Evolutionary conservation across 2,113 vertebrate genomes (phyloP), one percentile per base, ranked within the genome.

Genomic region (Nansenia antarctica): DNA sequence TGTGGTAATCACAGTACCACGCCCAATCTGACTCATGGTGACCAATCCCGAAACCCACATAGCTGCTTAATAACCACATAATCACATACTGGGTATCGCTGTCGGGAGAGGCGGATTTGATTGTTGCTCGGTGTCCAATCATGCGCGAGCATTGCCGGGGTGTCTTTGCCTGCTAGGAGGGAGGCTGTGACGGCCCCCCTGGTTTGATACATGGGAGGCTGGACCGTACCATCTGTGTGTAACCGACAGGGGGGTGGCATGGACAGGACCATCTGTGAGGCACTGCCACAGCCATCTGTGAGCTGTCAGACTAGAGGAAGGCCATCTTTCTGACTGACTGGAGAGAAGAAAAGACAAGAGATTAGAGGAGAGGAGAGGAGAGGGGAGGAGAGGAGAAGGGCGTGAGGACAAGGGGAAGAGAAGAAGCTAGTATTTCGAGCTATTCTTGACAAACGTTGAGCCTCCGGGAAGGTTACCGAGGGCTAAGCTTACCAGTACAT

Each of bases 181-280:
- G 75, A 63, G 73, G 84, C 73, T 82, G 76, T 29, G 57, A 65
- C 37, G 73, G 73, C 35, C 84, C 82, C 84, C 87, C 77, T 39
- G 74, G 78, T 84, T 74, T 79, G 78, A 83, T 78, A 84, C 66
- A 80, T 47, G 71, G 87, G 78, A 82, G n/a, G 85, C 76, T 83
- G 86, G 87, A 86, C 85, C 42, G 77, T 83, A 88, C 86, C 84
- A 87, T 90, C 88, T 90, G 88, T 69, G 87, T 82, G 75, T 76
- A 14, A 24, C 72, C 77, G 74, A 74, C 58, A 20, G 30, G 63
- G 66, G 84, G 82, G 79, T 35, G 66, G 65, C 1, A 59, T 45
- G 72, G 79, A 86, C 80, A 68, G 73, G 73, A 80, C 86, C 86
- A 88, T 89, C 89, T 90, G 88, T 69, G 86, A 79, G 29, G 70